phyloP scores from a whole-genome alignment of 2,797 vertebrate genomes.

The Buphagus erythrorhynchus region DNA sequence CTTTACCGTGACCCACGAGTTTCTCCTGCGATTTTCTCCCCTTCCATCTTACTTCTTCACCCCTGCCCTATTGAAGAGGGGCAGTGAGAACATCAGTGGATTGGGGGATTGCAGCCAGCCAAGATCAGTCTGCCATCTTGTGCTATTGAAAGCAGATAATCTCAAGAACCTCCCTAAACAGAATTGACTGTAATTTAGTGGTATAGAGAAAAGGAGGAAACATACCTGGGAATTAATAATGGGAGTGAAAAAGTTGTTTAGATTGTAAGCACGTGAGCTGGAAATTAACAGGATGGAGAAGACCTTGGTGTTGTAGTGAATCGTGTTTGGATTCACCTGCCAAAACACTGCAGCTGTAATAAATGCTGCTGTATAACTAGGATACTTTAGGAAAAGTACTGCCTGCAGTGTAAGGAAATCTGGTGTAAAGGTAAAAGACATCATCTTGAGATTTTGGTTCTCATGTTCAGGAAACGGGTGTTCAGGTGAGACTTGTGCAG shows the following conservation, averaged over 20 bases:
- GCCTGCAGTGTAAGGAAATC: background rate
- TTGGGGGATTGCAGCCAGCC: background rate
- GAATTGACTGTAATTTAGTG: background rate
- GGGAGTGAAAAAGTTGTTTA: background rate
- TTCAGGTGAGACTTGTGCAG: background rate
- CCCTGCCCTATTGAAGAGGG: background rate
- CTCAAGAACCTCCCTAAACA: background rate
- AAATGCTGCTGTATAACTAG: background rate
- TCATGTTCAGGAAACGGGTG: background rate
- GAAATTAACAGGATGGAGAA: background rate
- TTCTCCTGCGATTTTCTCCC: background rate
- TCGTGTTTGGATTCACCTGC: background rate
- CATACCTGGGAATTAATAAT: background rate
- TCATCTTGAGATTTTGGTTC: background rate
- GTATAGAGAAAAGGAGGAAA: background rate
- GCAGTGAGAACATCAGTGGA: background rate
- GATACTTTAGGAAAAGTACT: background rate
- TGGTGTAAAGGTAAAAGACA: background rate
- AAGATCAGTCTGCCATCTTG: background rate
- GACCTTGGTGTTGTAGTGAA: background rate
- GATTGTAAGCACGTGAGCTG: background rate
- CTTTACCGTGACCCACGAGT: background rate
- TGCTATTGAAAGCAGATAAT: background rate
- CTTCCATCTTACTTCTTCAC: background rate
- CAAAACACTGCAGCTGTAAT: background rate